Evolutionary conservation across 2,113 vertebrate genomes (phyloP).

Genomic region (Ifrita kowaldi): DNA sequence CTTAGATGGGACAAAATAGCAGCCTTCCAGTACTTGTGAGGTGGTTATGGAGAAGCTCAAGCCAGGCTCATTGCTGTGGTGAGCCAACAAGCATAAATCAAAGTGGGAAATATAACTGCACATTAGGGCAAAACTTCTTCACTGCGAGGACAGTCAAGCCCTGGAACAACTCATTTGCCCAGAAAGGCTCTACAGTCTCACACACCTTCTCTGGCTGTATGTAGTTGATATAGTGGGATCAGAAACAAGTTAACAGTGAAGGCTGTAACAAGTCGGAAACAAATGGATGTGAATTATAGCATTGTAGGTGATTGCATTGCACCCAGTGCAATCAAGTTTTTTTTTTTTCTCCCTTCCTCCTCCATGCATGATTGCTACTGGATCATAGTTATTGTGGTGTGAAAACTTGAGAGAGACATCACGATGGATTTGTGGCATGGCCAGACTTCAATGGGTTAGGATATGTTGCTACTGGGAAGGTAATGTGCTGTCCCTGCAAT

Average conservation of each 20-base stretch:
- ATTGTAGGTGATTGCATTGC: neutral
- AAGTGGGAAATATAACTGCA: neutral
- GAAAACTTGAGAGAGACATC: neutral
- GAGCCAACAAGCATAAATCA: neutral
- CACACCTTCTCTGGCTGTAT: neutral
- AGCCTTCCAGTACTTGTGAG: neutral
- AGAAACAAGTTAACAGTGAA: neutral
- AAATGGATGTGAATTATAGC: neutral
- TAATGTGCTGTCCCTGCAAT: neutral
- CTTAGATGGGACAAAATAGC: neutral
- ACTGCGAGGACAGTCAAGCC: fast-evolving
- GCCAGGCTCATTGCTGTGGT: neutral
- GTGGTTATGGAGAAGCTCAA: neutral
- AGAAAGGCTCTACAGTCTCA: neutral
- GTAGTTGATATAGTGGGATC: neutral
- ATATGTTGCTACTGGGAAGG: fast-evolving
- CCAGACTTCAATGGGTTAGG: neutral
- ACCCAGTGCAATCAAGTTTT: neutral
- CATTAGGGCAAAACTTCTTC: neutral
- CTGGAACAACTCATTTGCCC: neutral
- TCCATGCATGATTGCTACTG: neutral
- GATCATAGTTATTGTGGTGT: neutral
- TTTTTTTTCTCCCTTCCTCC: neutral
- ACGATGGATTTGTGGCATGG: neutral
- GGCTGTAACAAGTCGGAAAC: neutral